phyloP scores from a whole-genome alignment of 2,888 invertebrate species.

The Tineola bisselliella region DNA sequence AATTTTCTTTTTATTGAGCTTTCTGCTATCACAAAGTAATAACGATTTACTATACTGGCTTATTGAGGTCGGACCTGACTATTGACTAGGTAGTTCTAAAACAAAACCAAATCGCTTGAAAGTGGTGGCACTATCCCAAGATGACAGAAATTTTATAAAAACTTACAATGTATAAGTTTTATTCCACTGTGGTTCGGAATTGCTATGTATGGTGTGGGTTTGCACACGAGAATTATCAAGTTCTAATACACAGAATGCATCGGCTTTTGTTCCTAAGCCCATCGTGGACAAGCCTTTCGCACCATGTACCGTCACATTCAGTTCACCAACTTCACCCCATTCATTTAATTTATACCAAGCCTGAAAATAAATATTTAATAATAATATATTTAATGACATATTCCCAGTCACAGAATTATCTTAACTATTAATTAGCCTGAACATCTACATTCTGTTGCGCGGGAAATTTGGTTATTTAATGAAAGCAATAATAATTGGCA shows the following conservation, averaged over 20 bases:
- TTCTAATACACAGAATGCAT: slow-evolving; percentile 52
- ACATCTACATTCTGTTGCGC: too few species aligned
- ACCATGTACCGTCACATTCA: slow-evolving; percentile 47
- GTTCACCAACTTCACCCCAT: slow-evolving; percentile 49
- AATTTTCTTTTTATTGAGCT: background rate
- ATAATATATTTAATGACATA: too few species aligned
- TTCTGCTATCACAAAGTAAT: background rate
- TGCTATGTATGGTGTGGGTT: slow-evolving; percentile 44
- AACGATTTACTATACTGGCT: too few species aligned
- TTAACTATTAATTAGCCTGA: too few species aligned
- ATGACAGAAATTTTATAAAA: too few species aligned
- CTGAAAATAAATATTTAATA: slow-evolving; percentile 24
- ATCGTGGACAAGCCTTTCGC: slow-evolving; percentile 43
- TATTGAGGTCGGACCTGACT: too few species aligned
- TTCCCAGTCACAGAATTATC: too few species aligned
- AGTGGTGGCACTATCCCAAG: too few species aligned
- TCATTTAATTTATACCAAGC: slow-evolving; percentile 43
- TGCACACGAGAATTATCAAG: slow-evolving; percentile 56
- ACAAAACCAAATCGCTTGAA: too few species aligned
- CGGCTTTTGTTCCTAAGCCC: slow-evolving; percentile 42
- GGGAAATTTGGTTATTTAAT: too few species aligned
- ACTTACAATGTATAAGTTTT: slow-evolving; percentile 56
- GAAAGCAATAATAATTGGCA: too few species aligned
- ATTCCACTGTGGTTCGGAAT: slow-evolving; percentile 49
- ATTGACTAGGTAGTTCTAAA: too few species aligned